phyloP scores from a whole-genome alignment of 2,888 invertebrate genomes.

The Eugnorisma glareosa region DNA sequence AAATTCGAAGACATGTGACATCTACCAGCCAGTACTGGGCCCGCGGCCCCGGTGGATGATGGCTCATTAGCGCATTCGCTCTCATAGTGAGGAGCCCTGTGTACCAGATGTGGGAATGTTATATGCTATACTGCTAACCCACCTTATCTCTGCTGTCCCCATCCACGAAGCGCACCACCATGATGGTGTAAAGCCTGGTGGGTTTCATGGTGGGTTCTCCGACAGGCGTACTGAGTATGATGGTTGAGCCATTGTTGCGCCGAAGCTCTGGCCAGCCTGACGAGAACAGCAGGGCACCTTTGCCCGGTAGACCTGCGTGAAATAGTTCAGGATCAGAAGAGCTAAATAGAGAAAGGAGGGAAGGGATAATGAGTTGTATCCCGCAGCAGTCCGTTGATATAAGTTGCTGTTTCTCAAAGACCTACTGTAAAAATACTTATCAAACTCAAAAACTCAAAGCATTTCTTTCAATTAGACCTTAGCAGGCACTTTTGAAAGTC shows the following conservation, averaged over 20 bases:
- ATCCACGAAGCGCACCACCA: slow-evolving; percentile 86
- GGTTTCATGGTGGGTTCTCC: slow-evolving; percentile 85
- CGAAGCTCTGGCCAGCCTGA: slow-evolving; percentile 88
- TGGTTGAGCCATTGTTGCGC: slow-evolving; percentile 78
- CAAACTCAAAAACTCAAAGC: not conserved
- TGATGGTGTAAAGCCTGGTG: slow-evolving; percentile 84
- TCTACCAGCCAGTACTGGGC: not conserved
- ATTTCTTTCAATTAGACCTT: too few species aligned
- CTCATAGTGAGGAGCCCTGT: not conserved
- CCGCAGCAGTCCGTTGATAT: not conserved
- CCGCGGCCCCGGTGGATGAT: too few species aligned
- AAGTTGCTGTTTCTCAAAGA: not conserved
- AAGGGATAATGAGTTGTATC: not conserved
- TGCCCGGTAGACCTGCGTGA: slow-evolving; percentile 82
- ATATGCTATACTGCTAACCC: not conserved
- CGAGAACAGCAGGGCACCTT: slow-evolving; percentile 88
- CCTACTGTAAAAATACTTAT: not conserved
- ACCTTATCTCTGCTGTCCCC: slow-evolving; percentile 84
- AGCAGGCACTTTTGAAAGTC: too few species aligned
- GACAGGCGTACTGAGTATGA: slow-evolving; percentile 80
- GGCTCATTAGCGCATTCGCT: not conserved
- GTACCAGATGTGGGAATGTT: not conserved
- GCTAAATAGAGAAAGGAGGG: not conserved
- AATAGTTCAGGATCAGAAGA: not conserved
- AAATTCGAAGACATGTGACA: not conserved